Percentiles rank a stretch among this genome's conserved stretches.
Evolutionary conservation across 2,797 vertebrate species (phyloP).

Genomic region (Acrocephalus scirpaceus): DNA sequence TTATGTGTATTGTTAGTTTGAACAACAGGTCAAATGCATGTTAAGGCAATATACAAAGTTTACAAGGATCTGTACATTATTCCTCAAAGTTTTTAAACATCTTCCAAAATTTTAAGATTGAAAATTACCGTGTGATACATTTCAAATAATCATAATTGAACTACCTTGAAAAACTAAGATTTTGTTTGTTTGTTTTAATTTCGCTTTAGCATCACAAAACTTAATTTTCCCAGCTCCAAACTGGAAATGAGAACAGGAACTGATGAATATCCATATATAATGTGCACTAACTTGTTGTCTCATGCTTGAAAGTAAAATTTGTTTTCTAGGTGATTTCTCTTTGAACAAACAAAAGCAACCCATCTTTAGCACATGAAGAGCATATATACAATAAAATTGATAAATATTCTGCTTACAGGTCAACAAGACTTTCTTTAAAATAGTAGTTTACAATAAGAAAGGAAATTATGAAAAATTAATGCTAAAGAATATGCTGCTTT

Average conservation of each 20-base stretch:
- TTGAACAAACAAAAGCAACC: background rate
- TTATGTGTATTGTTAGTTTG: background rate
- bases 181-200: background rate
- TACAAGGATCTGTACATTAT: background rate
- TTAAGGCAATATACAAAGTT: background rate
- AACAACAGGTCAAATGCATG: background rate
- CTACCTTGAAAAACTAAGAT: background rate
- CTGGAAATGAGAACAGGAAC: background rate
- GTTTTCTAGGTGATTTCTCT: background rate
- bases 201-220: background rate
- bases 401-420: background rate
- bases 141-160: background rate
- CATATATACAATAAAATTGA: background rate
- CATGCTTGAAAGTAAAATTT: background rate
- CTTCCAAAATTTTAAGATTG: background rate
- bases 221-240: background rate
- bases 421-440: background rate
- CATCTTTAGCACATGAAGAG: background rate
- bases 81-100: background rate
- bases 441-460: background rate
- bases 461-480: background rate
- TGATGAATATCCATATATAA: background rate
- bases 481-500: background rate
- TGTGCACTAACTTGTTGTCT: background rate
- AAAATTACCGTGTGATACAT: background rate